Evolutionary conservation across 2,113 vertebrate genomes (phyloP), one percentile per base, ranked within the genome.

Genomic region (Lethenteron reissneri): DNA sequence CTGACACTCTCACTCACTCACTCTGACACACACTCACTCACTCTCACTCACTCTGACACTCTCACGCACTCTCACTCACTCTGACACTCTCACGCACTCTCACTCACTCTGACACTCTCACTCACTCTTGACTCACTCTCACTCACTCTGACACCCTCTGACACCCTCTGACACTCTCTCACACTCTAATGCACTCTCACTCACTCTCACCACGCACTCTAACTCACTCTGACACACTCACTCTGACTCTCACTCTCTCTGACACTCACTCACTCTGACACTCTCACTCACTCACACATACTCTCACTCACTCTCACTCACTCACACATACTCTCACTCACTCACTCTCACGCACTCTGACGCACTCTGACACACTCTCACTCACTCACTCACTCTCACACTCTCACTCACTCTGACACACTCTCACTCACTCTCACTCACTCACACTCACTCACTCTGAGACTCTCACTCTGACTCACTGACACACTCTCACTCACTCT

Each of bases 131-230:
- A n/a, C 69, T 70, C 14, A 10, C 69, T 9, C 9, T 70, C 69
- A 70, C 69, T 3, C 69, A 70, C 69, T 10, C 69, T 70, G n/a
- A n/a, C n/a, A n/a, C n/a, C n/a, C n/a, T n/a, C n/a, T n/a, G n/a
- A n/a, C n/a, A n/a, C n/a, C n/a, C n/a, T n/a, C n/a, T n/a, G n/a
- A n/a, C n/a, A n/a, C n/a, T n/a, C n/a, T n/a, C n/a, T n/a, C n/a
- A n/a, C n/a, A n/a, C n/a, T n/a, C n/a, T n/a, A n/a, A n/a, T n/a
- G n/a, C n/a, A n/a, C n/a, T n/a, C n/a, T n/a, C n/a, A n/a, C n/a
- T n/a, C n/a, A n/a, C n/a, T n/a, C n/a, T n/a, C n/a, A n/a, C n/a
- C 72, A 75, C 75, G 78, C 76, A 78, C 76, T 78, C 58, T 58
- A 73, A 70, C 71, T 75, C 75, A 75, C 70, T 68, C 17, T 19